phyloP scores from a whole-genome alignment of 1,140 invertebrate genomes.

The Drosophila watanabei region DNA sequence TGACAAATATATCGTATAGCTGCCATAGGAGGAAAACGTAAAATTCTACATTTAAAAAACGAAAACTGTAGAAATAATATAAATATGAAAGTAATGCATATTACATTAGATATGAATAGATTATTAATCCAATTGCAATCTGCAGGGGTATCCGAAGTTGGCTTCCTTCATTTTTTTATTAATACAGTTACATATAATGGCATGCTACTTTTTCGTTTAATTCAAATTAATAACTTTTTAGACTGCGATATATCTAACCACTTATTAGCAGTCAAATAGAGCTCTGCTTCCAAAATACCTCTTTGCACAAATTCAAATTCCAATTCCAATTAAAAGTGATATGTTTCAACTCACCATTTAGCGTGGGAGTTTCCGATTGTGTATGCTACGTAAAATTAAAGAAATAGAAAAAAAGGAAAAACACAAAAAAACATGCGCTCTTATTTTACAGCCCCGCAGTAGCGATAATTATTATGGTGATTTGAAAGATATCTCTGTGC shows the following conservation, averaged over 20 bases:
- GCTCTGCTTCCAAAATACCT: neutral
- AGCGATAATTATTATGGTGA: conserved; percentile 91
- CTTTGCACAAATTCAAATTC: neutral
- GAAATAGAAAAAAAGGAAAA: conserved; percentile 20
- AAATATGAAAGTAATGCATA: too few relatives aligned
- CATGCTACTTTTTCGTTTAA: neutral
- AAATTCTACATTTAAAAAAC: too few relatives aligned
- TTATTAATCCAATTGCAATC: neutral
- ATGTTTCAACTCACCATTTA: conserved; percentile 87
- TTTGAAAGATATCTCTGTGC: conserved; percentile 95
- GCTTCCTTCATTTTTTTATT: neutral
- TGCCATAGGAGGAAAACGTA: too few relatives aligned
- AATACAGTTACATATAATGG: neutral
- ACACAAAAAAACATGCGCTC: conserved; percentile 51
- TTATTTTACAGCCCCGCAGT: conserved; percentile 88
- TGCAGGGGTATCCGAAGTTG: neutral
- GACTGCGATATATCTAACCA: neutral
- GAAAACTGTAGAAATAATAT: too few relatives aligned
- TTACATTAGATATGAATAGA: too few relatives aligned
- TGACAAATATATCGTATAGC: too few relatives aligned
- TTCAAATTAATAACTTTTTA: neutral
- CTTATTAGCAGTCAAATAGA: neutral
- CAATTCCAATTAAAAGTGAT: conserved; percentile 50
- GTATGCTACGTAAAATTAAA: conserved; percentile 16
- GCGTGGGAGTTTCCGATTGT: conserved; percentile 33